Conservation (phyloP, 2,113 vertebrate species). For the Canis aureus region DNA sequence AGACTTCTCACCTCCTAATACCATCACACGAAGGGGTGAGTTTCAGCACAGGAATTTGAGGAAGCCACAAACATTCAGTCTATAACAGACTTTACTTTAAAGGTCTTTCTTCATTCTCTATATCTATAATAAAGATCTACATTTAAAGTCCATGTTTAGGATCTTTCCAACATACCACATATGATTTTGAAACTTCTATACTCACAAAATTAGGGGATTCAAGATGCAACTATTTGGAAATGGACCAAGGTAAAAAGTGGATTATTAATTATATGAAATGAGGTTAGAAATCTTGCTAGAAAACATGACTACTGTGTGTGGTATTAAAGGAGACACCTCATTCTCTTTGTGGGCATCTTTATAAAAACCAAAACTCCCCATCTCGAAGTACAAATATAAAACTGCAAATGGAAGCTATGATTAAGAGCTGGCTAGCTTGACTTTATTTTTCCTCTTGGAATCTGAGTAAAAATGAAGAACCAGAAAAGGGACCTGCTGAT, state of each 20-base stretch:
- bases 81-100: background rate
- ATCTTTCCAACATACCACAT: background rate
- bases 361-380: background rate
- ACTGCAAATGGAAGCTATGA: background rate
- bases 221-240: background rate
- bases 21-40: background rate
- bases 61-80: background rate
- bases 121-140: background rate
- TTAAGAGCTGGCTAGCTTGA: background rate
- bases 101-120: background rate
- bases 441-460: background rate
- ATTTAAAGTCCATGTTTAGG: background rate
- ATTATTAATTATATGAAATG: background rate
- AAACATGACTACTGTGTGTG: background rate
- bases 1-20: background rate
- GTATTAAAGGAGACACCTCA: background rate
- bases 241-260: background rate
- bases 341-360: background rate
- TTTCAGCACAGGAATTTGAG: background rate
- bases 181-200: background rate
- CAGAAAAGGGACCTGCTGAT: background rate
- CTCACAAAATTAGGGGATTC: background rate
- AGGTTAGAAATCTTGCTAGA: background rate
- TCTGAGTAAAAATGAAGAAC: background rate
- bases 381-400: background rate